Evolutionary conservation across 2,888 invertebrate species (phyloP), one percentile per base, ranked within the genome.

Genomic region (Tachina fera): DNA sequence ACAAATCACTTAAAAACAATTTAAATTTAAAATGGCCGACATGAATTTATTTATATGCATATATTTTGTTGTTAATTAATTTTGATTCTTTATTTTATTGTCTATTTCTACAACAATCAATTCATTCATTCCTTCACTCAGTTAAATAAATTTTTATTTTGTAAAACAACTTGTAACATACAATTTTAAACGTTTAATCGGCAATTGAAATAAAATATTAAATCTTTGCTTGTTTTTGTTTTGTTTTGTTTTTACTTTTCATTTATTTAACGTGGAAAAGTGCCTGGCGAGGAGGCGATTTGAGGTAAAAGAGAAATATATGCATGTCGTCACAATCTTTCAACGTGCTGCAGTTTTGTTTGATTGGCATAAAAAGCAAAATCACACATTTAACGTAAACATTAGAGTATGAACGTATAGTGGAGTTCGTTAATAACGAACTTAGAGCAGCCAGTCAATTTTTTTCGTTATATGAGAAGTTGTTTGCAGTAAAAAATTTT

Each of bases 1-100:
- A 91, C 91, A 91, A 91, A 91, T 91, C 91, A 91, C 90, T 91
- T 90, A 88, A 90, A 83, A 74, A 89, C 90, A 91, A 90, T 90
- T 90, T 89, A 89, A 89, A 89, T 76, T 90, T 89, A 89, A 90
- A 88, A 72, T 75, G 77, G 88, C 90, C 90, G 90, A 90, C 89
- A 90, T 89, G 90, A 89, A 65, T 75, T 10, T 63, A 41, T 16
- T 10, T 63, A 41, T 16, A 16, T 22, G n/a, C 22, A 16, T 3
- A 63, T 51, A 16, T 51, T 61, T 51, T 47, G 19, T 56, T 58
- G 16, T 19, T 43, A 14, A 39, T 10, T 19, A 22, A 19, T 13
- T 63, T 75, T 63, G 14, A 43, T 76, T 76, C n/a, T 45, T 5
- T 19, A n/a, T 75, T 31, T 67, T 53, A 61, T 63, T 71, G 43